Conservation (phyloP, 37 sponge, comb jelly and placozoan genomes). For the Mnemiopsis leidyi region DNA sequence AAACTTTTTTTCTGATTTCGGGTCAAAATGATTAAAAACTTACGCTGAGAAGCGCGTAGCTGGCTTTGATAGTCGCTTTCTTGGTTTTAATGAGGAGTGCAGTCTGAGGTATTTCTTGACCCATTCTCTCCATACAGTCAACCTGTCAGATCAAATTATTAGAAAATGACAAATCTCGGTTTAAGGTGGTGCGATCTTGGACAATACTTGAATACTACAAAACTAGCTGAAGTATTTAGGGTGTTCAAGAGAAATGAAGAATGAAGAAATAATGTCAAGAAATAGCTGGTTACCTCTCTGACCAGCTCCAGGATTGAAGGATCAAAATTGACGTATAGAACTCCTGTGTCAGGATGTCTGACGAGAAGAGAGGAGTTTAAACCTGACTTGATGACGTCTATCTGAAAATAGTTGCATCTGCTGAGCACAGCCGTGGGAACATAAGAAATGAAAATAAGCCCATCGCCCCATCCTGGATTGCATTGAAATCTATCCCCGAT, state of each 20-base stretch:
- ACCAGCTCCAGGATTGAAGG: conserved; percentile 74
- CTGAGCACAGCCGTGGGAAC: too few species aligned
- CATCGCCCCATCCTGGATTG: too few species aligned
- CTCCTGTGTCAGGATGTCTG: conserved; percentile 67
- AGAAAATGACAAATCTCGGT: too few species aligned
- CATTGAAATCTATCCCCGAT: too few species aligned
- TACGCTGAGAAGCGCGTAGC: conserved; percentile 74
- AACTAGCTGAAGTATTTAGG: too few species aligned
- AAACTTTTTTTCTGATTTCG: too few species aligned
- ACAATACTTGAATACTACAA: too few species aligned
- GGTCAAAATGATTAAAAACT: too few species aligned
- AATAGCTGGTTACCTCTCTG: conserved; percentile 74
- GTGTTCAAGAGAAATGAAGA: too few species aligned
- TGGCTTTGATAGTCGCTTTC: conserved; percentile 70
- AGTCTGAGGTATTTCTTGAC: conserved; percentile 72
- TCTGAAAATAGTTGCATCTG: too few species aligned
- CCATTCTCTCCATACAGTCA: conserved; percentile 80
- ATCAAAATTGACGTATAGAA: conserved; percentile 80
- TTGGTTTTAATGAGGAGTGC: conserved; percentile 58
- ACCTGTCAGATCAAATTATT: conserved; percentile 34
- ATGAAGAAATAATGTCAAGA: too few species aligned
- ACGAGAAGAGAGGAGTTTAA: conserved; percentile 70
- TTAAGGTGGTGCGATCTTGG: too few species aligned
- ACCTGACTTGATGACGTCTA: conserved; percentile 65
- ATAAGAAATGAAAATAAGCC: neutral